Conservation (phyloP, 92 coral and sea anemone genomes). For the Parazoanthus atlanticus region DNA sequence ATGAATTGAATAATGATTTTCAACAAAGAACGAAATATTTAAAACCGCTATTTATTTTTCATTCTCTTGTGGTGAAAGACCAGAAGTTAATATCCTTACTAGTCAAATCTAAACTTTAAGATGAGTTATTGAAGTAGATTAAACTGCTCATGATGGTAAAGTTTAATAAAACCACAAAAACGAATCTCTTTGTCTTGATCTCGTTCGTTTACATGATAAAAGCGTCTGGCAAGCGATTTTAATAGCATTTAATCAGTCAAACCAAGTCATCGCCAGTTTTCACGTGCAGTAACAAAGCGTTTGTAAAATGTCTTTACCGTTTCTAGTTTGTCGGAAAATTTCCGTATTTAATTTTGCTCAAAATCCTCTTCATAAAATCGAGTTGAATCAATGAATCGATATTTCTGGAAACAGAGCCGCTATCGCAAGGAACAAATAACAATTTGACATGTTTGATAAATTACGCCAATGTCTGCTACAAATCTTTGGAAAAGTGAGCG, state of each 20-base stretch:
- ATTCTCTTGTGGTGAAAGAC: background rate
- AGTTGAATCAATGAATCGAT: background rate
- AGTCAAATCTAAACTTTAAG: background rate
- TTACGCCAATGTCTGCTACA: background rate
- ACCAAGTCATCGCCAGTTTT: background rate
- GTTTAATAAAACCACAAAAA: constrained; percentile 5
- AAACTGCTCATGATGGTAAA: constrained; percentile 14
- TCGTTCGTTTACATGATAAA: background rate
- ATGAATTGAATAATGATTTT: background rate
- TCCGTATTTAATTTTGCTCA: background rate
- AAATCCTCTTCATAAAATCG: no score
- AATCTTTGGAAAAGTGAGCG: background rate
- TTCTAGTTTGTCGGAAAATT: background rate
- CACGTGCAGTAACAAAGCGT: background rate
- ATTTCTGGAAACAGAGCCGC: background rate
- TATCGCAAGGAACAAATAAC: background rate
- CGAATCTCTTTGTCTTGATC: constrained; percentile 18
- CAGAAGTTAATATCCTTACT: background rate
- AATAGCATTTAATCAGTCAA: background rate
- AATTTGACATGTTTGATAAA: constrained; percentile 16
- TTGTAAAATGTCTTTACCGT: background rate
- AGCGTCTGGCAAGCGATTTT: background rate
- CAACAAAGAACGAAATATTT: background rate
- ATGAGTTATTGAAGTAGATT: background rate
- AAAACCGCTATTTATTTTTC: constrained; percentile 7